Percentiles rank a stretch among this genome's conserved stretches.
Conservation (phyloP, 64 coral and sea anemone genomes). For the Pocillopora verrucosa region DNA sequence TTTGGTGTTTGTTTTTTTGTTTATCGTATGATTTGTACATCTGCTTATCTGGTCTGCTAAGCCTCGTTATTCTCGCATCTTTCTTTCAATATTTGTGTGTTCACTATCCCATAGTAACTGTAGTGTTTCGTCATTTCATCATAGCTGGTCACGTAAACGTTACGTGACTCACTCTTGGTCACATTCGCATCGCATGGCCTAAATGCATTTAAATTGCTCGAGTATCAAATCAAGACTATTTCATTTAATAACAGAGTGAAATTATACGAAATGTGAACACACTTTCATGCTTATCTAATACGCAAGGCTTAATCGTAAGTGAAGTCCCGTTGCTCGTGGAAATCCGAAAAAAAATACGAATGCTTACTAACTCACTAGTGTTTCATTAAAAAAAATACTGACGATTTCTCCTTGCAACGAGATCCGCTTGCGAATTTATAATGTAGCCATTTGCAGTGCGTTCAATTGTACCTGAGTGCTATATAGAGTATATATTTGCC, state of each 20-base stretch:
- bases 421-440: background rate
- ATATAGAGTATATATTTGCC: background rate
- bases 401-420: background rate
- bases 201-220: background rate
- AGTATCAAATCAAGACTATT: background rate
- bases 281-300: background rate
- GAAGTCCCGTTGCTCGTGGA: background rate
- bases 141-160: background rate
- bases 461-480: background rate
- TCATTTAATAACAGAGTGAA: background rate
- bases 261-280: background rate
- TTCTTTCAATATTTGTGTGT: background rate
- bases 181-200: background rate
- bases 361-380: background rate
- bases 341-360: background rate
- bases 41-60: conserved; percentile 24
- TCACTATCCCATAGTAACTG: background rate
- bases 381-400: background rate
- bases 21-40: conserved; percentile 32
- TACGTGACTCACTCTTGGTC: background rate
- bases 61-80: conserved; percentile 27
- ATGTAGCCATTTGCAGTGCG: background rate
- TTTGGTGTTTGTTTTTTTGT: conserved; percentile 34
- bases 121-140: background rate
- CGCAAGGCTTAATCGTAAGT: background rate